Conservation (phyloP, 1,140 invertebrate genomes). For the Neuroterus valhalla region DNA sequence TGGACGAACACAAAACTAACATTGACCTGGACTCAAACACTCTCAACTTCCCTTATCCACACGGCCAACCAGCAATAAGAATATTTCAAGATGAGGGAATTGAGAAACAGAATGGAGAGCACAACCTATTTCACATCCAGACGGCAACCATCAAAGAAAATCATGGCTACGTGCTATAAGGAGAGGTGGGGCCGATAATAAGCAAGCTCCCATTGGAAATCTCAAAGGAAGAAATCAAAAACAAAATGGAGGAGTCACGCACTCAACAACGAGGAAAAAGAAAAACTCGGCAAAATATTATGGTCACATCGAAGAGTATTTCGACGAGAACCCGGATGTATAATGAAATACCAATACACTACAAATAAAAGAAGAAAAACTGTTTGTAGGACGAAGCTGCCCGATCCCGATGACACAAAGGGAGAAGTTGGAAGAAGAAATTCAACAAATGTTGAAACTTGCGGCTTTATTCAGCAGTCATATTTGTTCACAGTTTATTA, state of each 20-base stretch:
- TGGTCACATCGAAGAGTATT: slow-evolving; percentile 34
- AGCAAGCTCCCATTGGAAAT: background rate
- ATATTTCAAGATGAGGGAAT: too few species aligned
- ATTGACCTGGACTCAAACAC: too few species aligned
- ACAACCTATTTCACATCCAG: too few species aligned
- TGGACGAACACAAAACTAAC: too few species aligned
- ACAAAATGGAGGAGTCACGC: background rate
- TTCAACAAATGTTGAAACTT: slow-evolving; percentile 45
- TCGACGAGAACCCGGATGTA: slow-evolving; percentile 35
- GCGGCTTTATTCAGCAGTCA: slow-evolving; percentile 50
- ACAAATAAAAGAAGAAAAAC: slow-evolving; percentile 37
- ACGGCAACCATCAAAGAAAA: too few species aligned
- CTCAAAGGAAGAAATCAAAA: background rate
- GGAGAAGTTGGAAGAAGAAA: slow-evolving; percentile 33
- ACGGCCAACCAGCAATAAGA: too few species aligned
- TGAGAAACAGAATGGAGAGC: too few species aligned
- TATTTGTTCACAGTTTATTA: too few species aligned
- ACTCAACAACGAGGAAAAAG: background rate
- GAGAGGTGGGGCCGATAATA: too few species aligned
- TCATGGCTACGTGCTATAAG: too few species aligned
- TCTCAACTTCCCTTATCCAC: too few species aligned
- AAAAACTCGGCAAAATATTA: background rate
- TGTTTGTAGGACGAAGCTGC: slow-evolving; percentile 39
- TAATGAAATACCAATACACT: slow-evolving; percentile 44
- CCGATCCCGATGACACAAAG: slow-evolving; percentile 41